phyloP scores from a whole-genome alignment of 1,140 invertebrate genomes.

The Aphidius ervi region DNA sequence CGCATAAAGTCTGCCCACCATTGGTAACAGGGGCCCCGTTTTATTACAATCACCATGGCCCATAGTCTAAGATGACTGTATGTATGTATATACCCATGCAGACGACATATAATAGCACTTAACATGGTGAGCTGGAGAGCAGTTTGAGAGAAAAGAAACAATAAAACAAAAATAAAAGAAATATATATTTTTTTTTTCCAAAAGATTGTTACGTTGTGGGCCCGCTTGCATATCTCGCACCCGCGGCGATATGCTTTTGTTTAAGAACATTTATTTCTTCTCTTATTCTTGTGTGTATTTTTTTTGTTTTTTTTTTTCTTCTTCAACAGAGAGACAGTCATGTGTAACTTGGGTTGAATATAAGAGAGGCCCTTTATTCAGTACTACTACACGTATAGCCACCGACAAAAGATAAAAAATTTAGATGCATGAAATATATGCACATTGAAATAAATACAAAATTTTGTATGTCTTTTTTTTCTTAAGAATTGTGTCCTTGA shows the following conservation, averaged over 20 bases:
- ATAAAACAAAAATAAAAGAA: slow-evolving; percentile 15
- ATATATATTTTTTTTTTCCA: neutral
- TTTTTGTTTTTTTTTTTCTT: too few species aligned
- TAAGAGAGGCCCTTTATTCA: too few species aligned
- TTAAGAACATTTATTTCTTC: neutral
- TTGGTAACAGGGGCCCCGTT: slow-evolving; percentile 29
- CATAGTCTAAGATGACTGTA: slow-evolving; percentile 32
- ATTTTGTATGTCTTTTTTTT: too few species aligned
- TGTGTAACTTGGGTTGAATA: too few species aligned
- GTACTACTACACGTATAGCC: too few species aligned
- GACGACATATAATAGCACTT: slow-evolving; percentile 47
- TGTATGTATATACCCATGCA: slow-evolving; percentile 2
- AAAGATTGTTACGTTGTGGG: slow-evolving; percentile 4
- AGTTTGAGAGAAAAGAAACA: neutral
- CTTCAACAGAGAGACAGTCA: too few species aligned
- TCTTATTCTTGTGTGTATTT: neutral
- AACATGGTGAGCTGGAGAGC: slow-evolving; percentile 27
- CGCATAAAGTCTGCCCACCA: slow-evolving; percentile 41
- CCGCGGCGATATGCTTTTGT: slow-evolving; percentile 12
- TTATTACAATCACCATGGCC: slow-evolving; percentile 44
- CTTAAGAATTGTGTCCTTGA: too few species aligned
- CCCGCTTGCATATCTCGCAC: neutral
- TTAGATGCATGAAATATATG: too few species aligned
- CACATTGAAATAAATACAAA: too few species aligned
- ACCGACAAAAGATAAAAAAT: too few species aligned